A percentile compares a stretch with the other conserved stretches of the same genome.
Conservation (phyloP, 2,113 vertebrate genomes). For the Rafetus swinhoei region DNA sequence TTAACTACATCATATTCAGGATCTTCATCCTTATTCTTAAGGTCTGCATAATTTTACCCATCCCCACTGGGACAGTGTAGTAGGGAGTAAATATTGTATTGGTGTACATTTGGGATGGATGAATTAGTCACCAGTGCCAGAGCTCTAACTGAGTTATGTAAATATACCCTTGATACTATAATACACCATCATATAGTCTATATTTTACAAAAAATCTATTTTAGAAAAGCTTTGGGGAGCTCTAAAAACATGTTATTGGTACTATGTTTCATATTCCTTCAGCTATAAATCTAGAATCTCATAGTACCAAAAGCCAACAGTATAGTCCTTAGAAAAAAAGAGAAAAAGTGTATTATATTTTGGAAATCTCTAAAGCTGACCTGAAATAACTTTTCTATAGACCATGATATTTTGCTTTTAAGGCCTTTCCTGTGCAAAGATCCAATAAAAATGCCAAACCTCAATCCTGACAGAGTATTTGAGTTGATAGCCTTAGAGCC, state of each 20-base stretch:
- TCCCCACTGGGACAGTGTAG: not conserved
- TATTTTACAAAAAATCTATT: not conserved
- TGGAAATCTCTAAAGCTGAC: not conserved
- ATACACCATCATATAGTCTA: not conserved
- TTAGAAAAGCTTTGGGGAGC: not conserved
- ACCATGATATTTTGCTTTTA: not conserved
- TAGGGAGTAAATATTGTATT: not conserved
- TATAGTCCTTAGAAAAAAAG: not conserved
- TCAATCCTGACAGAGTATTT: not conserved
- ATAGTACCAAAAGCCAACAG: not conserved
- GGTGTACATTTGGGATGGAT: accelerated
- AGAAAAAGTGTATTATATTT: not conserved
- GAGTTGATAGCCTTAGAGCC: accelerated
- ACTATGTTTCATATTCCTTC: not conserved
- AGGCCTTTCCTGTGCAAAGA: not conserved
- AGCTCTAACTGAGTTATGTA: accelerated
- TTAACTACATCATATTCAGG: not conserved
- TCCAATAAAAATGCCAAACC: not conserved
- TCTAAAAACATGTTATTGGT: not conserved
- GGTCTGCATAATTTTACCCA: not conserved
- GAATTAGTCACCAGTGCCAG: not conserved
- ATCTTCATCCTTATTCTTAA: not conserved
- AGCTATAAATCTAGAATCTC: not conserved
- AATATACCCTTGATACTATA: not conserved
- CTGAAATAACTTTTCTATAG: not conserved